Evolutionary conservation across 1,140 invertebrate genomes (phyloP).

Genomic region (Leptopilina boulardi): DNA sequence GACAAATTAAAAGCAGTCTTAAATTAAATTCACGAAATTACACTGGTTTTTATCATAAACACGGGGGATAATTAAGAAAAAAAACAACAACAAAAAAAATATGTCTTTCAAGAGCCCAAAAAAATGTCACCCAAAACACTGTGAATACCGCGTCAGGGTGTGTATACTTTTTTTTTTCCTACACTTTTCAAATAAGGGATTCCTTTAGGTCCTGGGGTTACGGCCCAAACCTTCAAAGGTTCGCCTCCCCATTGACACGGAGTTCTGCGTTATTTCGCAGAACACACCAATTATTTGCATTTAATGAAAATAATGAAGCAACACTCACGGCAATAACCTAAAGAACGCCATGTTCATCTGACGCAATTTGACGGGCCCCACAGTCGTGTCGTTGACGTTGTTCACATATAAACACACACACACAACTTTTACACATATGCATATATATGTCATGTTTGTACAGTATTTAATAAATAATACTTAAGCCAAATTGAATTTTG

Average conservation of each 20-base stretch:
- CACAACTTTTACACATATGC: background rate
- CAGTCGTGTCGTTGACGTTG: slow-evolving; percentile 47
- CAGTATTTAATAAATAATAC: background rate
- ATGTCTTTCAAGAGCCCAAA: background rate
- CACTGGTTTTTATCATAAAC: background rate
- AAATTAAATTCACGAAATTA: background rate
- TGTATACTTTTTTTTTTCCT: background rate
- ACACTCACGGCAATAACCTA: slow-evolving; percentile 67
- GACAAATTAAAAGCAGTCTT: background rate
- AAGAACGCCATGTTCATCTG: slow-evolving; percentile 66
- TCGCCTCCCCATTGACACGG: slow-evolving; percentile 54
- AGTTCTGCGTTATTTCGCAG: slow-evolving; percentile 58
- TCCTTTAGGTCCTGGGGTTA: background rate
- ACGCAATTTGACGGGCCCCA: slow-evolving; percentile 60
- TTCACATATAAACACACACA: background rate
- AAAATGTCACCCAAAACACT: background rate
- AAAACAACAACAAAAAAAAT: too few relatives aligned
- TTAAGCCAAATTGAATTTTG: background rate
- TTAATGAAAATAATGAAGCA: slow-evolving; percentile 53
- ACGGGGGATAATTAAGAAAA: background rate
- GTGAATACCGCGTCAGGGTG: slow-evolving; percentile 7
- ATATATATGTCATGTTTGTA: background rate
- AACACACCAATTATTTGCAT: slow-evolving; percentile 57
- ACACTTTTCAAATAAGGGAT: background rate
- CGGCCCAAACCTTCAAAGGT: background rate